Percentiles rank a stretch among this genome's conserved stretches.
Conservation (phyloP, 2,113 vertebrate species). For the Saiga tatarica region DNA sequence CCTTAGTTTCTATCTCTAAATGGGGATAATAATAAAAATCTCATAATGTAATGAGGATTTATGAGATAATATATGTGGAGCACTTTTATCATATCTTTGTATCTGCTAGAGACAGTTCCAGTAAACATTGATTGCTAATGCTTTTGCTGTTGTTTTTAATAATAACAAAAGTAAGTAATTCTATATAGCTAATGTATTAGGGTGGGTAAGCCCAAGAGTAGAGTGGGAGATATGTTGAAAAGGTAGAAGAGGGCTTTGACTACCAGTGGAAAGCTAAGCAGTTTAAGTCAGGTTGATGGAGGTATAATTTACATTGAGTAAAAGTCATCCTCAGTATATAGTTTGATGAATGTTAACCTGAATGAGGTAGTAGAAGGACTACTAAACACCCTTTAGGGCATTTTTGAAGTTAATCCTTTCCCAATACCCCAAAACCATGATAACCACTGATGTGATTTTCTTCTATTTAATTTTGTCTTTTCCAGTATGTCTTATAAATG, state of each 20-base stretch:
- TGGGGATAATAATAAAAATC: background rate
- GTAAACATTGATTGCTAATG: slow-evolving; percentile 5
- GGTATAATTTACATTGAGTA: background rate
- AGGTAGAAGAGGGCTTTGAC: background rate
- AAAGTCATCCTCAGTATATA: background rate
- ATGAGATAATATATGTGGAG: background rate
- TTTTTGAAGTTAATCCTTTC: background rate
- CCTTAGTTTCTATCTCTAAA: background rate
- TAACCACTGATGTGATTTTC: background rate
- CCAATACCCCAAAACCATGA: background rate
- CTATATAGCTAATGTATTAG: background rate
- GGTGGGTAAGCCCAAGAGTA: background rate
- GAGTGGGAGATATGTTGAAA: background rate
- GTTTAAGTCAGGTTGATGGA: background rate
- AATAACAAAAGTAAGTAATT: background rate
- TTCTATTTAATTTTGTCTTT: background rate
- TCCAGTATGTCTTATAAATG: background rate
- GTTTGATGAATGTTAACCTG: background rate
- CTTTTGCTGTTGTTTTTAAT: background rate
- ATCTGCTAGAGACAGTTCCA: background rate
- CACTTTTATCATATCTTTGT: background rate
- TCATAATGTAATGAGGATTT: background rate
- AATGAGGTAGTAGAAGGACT: background rate
- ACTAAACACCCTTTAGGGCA: background rate
- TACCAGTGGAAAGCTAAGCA: background rate